Evolutionary conservation across 2,113 vertebrate genomes (phyloP), one percentile per base, ranked within the genome.

Genomic region (Caretta caretta): DNA sequence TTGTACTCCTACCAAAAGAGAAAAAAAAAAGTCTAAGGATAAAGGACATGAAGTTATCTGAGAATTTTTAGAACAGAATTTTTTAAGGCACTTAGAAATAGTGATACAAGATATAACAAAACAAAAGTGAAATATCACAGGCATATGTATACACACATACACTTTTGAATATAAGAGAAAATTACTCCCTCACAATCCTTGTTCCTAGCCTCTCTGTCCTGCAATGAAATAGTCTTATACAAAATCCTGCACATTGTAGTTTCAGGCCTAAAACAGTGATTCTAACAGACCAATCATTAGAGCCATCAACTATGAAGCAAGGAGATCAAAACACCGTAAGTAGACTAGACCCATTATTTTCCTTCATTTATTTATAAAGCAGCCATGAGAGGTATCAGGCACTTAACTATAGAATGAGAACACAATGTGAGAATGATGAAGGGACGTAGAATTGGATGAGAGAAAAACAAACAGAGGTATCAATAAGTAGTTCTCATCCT

Each of bases 301-400:
- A 86, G 4, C 82, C 50, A 94, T 80, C 83, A 22, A 79, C 54
- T 12, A 83, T 25, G 86, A 53, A 51, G 80, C 4, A 94, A 93
- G 90, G 25, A 76, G 93, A 72, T 29, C 62, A 78, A 88, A 51
- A 12, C 8, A 84, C 19, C 46, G n/a, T 29, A 84, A 85, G 35
- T 46, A 90, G 56, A 29, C 11, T 31, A 35, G 54, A 95, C 81
- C 46, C 49, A 80, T 14, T 16, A 13, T 27, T 90, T 87, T 48
- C 89, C 7, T 6, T 5, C 38, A 14, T 65, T 87, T 89, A 27
- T 10, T 69, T 65, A 84, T 19, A 87, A 92, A 93, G 35, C 50
- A 93, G 38, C 2, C 53, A 84, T 76, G 91, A 29, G 13, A 53
- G 81, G 2, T 27, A 38, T 48, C 75, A 83, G 82, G 6, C 29